Percentiles rank a stretch among this genome's conserved stretches.
phyloP scores from a whole-genome alignment of 2,888 invertebrate genomes.

The Neria commutata region DNA sequence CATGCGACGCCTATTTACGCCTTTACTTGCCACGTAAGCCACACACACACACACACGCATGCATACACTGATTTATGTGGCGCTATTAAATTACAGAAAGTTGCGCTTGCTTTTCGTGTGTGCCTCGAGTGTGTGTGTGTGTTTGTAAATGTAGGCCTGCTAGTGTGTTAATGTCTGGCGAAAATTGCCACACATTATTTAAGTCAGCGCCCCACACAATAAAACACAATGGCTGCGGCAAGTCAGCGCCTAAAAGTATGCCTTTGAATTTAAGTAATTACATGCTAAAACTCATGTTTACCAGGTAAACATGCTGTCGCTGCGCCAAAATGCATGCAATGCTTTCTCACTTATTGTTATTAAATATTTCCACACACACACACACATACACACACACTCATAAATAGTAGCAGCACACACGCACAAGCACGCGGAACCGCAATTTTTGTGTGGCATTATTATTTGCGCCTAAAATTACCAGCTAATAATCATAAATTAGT shows the following conservation, averaged over 20 bases:
- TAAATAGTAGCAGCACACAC: slow-evolving; percentile 20
- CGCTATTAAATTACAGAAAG: slow-evolving; percentile 17
- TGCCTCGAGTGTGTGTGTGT: neutral
- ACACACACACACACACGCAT: slow-evolving; percentile 1
- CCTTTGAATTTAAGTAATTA: no score
- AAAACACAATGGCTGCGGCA: neutral
- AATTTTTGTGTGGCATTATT: no score
- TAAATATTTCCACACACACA: no score
- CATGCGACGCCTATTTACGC: neutral
- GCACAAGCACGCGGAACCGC: slow-evolving; percentile 20
- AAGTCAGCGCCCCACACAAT: no score
- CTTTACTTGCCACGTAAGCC: neutral
- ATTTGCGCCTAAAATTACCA: slow-evolving; percentile 47
- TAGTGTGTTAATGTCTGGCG: no score
- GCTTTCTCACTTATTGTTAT: no score
- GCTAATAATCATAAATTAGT: slow-evolving; percentile 49
- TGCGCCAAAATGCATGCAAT: no score
- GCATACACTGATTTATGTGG: slow-evolving; percentile 5
- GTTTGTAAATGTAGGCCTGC: neutral
- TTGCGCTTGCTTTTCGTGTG: neutral
- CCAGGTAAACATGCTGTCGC: neutral
- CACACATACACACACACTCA: slow-evolving; percentile 27
- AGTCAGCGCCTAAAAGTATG: neutral
- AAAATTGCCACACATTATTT: no score
- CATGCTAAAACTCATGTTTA: no score